Percentiles rank a stretch among this genome's conserved stretches.
Conservation (phyloP, 2,113 vertebrate genomes). For the Proteles cristata region DNA sequence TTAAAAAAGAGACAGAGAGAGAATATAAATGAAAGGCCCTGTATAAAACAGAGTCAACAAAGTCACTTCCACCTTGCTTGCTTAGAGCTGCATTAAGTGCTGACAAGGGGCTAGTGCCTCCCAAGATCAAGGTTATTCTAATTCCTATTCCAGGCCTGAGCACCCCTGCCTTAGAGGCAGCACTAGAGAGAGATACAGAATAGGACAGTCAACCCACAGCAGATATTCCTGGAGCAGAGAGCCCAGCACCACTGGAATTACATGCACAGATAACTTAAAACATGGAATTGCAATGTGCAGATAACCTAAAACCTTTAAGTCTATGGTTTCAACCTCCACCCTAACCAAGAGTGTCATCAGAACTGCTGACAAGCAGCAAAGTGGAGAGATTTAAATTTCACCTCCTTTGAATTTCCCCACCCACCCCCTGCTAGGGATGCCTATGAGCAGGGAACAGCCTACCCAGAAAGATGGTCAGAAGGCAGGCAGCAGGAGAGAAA, state of each 20-base stretch:
- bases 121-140: neutral
- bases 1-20: no score
- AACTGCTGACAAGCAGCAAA: constrained; percentile 64
- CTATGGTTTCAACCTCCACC: constrained; percentile 55
- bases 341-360: neutral
- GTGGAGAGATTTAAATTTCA: constrained; percentile 69
- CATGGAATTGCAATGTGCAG: neutral
- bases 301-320: constrained; percentile 47
- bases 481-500: neutral
- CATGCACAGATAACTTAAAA: neutral
- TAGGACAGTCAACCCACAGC: neutral
- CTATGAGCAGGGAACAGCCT: constrained; percentile 2
- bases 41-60: neutral
- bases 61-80: neutral
- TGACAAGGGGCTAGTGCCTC: neutral
- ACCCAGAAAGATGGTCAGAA: neutral
- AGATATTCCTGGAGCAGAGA: neutral
- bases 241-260: neutral
- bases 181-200: neutral
- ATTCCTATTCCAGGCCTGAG: neutral
- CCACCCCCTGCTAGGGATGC: constrained; percentile 12
- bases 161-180: neutral
- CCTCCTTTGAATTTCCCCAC: constrained; percentile 54
- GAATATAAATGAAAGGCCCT: neutral
- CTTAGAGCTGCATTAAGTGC: neutral